Percentiles rank a stretch among this genome's conserved stretches.
phyloP scores from a whole-genome alignment of 2,797 vertebrate genomes.

The Centroberyx gerrardi region DNA sequence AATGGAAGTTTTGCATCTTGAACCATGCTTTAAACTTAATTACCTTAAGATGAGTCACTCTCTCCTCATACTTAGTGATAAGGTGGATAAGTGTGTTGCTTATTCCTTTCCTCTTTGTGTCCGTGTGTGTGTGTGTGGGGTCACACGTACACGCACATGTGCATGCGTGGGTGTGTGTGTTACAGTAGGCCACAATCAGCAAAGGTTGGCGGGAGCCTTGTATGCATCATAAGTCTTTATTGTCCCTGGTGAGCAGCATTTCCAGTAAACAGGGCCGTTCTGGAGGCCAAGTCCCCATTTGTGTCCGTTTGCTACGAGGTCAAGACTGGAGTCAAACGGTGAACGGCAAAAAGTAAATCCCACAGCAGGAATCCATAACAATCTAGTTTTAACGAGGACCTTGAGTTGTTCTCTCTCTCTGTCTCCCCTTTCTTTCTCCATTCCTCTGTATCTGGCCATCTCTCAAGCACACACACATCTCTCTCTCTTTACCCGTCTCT shows the following conservation, averaged over 20 bases:
- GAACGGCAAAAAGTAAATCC: slow-evolving; percentile 76
- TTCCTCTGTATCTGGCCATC: slow-evolving; percentile 70
- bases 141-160: slow-evolving; percentile 14
- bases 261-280: slow-evolving; percentile 84
- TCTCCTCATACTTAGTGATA: slow-evolving; percentile 5
- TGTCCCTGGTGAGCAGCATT: slow-evolving; percentile 80
- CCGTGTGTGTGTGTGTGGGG: slow-evolving; percentile 5
- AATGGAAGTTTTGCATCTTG: slow-evolving; percentile 36
- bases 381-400: slow-evolving; percentile 76
- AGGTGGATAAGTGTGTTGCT: slow-evolving; percentile 49
- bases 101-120: slow-evolving; percentile 21
- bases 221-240: slow-evolving; percentile 83
- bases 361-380: slow-evolving; percentile 73
- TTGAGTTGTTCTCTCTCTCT: slow-evolving; percentile 68
- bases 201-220: slow-evolving; percentile 65
- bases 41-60: slow-evolving; percentile 25
- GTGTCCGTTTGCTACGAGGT: slow-evolving; percentile 74
- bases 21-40: slow-evolving; percentile 20
- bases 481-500: slow-evolving; percentile 49
- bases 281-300: slow-evolving; percentile 66
- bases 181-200: slow-evolving; percentile 66
- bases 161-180: slow-evolving; percentile 37
- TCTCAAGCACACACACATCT: slow-evolving; percentile 66
- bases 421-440: slow-evolving; percentile 37
- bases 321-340: slow-evolving; percentile 75